Conservation (phyloP, 2,113 vertebrate genomes). For the Ctenomys sociabilis region DNA sequence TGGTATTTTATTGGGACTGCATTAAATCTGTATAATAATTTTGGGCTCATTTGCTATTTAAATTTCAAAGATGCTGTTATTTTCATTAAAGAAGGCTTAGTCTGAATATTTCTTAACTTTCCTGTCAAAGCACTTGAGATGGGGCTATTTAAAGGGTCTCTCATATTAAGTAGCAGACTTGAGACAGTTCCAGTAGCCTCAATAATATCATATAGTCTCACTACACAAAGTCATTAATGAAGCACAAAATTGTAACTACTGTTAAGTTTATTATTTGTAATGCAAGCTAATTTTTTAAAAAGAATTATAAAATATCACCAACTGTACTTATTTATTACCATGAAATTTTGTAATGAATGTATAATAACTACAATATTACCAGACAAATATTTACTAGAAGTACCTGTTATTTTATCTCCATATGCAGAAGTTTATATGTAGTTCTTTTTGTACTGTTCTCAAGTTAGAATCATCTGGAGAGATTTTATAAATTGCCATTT, state of each 20-base stretch:
- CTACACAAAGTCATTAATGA: conserved; percentile 27
- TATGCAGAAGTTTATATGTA: background rate
- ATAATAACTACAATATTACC: background rate
- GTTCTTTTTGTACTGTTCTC: background rate
- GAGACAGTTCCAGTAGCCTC: conserved; percentile 9
- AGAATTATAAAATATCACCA: background rate
- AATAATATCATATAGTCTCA: background rate
- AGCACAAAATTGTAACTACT: background rate
- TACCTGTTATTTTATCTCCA: background rate
- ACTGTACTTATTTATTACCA: background rate
- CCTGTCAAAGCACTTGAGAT: background rate
- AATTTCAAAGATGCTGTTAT: background rate
- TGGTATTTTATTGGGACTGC: too few relatives aligned
- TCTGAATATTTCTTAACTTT: background rate
- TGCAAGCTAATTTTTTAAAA: conserved; percentile 50
- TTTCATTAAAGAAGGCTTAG: background rate
- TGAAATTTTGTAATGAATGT: background rate
- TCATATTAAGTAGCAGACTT: conserved; percentile 22
- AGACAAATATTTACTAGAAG: background rate
- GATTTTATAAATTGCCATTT: conserved; percentile 15
- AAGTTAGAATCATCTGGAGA: background rate
- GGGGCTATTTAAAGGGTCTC: conserved; percentile 8
- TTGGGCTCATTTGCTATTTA: background rate
- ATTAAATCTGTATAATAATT: too few relatives aligned
- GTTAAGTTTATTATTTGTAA: background rate